Percentiles rank a stretch among this genome's conserved stretches.
phyloP scores from a whole-genome alignment of 2,888 invertebrate species.

The Entomobrya multifasciata region DNA sequence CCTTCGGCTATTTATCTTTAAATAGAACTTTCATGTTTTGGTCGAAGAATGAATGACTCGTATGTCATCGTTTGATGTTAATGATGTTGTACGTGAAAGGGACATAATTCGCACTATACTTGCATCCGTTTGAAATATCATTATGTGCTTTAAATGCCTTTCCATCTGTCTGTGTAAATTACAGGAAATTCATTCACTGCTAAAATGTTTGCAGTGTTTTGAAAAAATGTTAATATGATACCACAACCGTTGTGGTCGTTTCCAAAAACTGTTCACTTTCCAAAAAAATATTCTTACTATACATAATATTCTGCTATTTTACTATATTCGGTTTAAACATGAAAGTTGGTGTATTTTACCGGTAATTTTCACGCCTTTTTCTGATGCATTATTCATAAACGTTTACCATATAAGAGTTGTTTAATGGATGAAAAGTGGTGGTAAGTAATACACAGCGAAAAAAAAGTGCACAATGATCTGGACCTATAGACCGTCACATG shows the following conservation, averaged over 20 bases:
- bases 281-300: background rate
- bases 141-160: background rate
- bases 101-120: background rate
- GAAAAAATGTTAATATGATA: no score
- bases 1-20: conserved; percentile 37
- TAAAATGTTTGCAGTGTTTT: no score
- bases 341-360: background rate
- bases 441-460: no score
- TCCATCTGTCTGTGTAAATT: background rate
- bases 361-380: conserved; percentile 24
- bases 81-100: conserved; percentile 17
- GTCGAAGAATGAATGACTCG: background rate
- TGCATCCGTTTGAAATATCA: background rate
- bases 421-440: conserved; percentile 27
- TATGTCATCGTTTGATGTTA: conserved; percentile 5
- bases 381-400: conserved; percentile 31
- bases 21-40: conserved; percentile 42
- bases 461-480: conserved; percentile 9
- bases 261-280: no score
- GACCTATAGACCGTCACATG: background rate
- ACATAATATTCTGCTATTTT: background rate
- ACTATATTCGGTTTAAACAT: background rate
- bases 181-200: background rate
- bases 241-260: no score
- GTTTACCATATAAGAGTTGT: conserved; percentile 4